A percentile compares a stretch with the other conserved stretches of the same genome.
Conservation (phyloP, 2,888 invertebrate genomes). For the Diabrotica balteata region DNA sequence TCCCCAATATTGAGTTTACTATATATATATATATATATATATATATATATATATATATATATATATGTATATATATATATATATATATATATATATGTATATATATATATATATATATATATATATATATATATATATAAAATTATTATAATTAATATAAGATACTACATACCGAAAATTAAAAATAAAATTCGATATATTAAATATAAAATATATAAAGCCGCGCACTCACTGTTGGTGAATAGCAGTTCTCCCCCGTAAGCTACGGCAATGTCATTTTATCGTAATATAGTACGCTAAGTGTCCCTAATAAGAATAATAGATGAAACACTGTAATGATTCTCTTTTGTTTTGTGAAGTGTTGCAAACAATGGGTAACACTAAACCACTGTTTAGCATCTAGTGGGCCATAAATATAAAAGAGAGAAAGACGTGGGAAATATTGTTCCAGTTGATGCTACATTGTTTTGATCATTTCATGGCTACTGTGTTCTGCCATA, state of each 20-base stretch:
- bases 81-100: no score
- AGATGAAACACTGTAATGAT: slow-evolving; percentile 55
- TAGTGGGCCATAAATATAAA: slow-evolving; percentile 48
- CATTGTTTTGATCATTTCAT: slow-evolving; percentile 52
- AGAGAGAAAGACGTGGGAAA: slow-evolving; percentile 54
- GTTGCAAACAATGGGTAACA: slow-evolving; percentile 60
- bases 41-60: no score
- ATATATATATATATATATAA: no score
- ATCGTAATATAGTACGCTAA: slow-evolving; percentile 27
- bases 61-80: no score
- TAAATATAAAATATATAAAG: no score
- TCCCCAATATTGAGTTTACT: no score
- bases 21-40: no score
- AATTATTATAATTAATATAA: no score
- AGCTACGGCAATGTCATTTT: neutral
- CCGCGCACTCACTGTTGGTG: no score
- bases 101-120: no score
- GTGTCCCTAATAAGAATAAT: slow-evolving; percentile 33
- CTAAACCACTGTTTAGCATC: slow-evolving; percentile 58
- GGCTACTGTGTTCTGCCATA: slow-evolving; percentile 34
- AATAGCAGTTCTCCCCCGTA: neutral
- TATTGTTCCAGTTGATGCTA: slow-evolving; percentile 39
- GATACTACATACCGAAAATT: no score
- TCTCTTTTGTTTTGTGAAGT: slow-evolving; percentile 60
- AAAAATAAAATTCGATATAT: no score